Percentiles rank a stretch among this genome's conserved stretches.
Conservation (phyloP, 1,140 invertebrate genomes). For the Trichoplusia ni region DNA sequence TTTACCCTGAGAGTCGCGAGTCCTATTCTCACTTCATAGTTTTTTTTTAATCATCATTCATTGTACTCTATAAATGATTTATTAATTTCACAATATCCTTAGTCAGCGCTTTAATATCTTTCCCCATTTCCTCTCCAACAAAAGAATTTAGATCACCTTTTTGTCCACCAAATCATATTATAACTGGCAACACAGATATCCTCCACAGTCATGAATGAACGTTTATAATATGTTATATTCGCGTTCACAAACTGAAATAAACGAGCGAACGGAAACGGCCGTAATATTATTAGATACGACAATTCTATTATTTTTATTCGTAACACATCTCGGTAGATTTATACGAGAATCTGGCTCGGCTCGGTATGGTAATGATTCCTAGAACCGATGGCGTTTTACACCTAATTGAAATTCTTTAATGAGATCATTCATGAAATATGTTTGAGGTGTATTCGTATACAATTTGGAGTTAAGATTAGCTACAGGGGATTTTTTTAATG, state of each 20-base stretch:
- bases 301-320: constrained; percentile 81
- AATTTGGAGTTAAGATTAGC: background rate
- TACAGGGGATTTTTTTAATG: too few species aligned
- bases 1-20: too few species aligned
- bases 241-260: constrained; percentile 76
- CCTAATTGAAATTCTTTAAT: constrained; percentile 52
- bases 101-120: too few species aligned
- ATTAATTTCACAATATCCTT: too few species aligned
- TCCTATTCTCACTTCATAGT: too few species aligned
- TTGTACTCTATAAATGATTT: too few species aligned
- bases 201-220: constrained; percentile 48
- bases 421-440: constrained; percentile 4
- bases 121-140: too few species aligned
- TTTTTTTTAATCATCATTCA: too few species aligned
- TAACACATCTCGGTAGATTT: constrained; percentile 73
- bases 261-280: constrained; percentile 75
- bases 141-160: too few species aligned
- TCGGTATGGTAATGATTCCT: constrained; percentile 61
- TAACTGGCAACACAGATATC: constrained; percentile 39
- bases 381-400: constrained; percentile 60
- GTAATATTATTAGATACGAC: constrained; percentile 79
- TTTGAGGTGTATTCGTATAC: background rate
- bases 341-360: constrained; percentile 64
- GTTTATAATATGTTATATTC: constrained; percentile 59
- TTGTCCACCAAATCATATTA: constrained; percentile 29